Base-by-base conservation (phyloP, 2,888 invertebrate genomes). In the Neoaliturus tenellus region DNA sequence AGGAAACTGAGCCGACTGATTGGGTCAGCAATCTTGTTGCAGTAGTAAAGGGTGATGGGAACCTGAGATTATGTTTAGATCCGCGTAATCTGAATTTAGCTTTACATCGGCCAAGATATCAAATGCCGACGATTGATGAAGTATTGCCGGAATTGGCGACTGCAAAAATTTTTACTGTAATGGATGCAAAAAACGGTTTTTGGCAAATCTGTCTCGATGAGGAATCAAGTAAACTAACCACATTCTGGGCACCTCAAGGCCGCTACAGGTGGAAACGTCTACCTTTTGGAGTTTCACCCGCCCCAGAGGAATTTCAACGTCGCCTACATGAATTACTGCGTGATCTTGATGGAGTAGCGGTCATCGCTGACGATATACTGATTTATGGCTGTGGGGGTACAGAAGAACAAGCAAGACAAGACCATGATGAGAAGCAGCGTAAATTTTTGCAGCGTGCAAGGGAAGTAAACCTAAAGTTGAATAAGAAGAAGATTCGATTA, bases 211-310 rank as follows among this genome's bases (percentile, higher is more conserved):
- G 23, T 10, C 75, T 87, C 8, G 81, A 80, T 25, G 85, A 87
- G 55, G 83, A 87, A 35, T 85, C 85, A 75, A 86, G 86, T 58
- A 80, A 82, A 23, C 69, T 86, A 10, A 86, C 87, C 0, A 85
- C 84, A 20, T 87, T 88, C 71, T 86, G 85, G 83, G 87, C 86
- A 5, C 88, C 87, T n/a, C 87, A 83, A 81, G 87, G 87, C 33
- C 80, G 84, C 78, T 86, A 84, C 78, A 20, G 86, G 39, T 87
- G 81, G 78, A 51, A 75, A 41, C 44, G 86, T 20, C 78, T 86
- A 71, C 86, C 87, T 23, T 87, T 86, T 81, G 86, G 86, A 33
- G 73, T 86, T 2, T 81, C 23, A 20, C 75, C 86, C 25, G 85
- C 87, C 6, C 82, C 82, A 35, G 84, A 86, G 83, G 73, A 82